Evolutionary conservation across 92 coral and sea anemone genomes (phyloP), one percentile per base, ranked within the genome.

Genomic region (Umimayanthus chanpuru): DNA sequence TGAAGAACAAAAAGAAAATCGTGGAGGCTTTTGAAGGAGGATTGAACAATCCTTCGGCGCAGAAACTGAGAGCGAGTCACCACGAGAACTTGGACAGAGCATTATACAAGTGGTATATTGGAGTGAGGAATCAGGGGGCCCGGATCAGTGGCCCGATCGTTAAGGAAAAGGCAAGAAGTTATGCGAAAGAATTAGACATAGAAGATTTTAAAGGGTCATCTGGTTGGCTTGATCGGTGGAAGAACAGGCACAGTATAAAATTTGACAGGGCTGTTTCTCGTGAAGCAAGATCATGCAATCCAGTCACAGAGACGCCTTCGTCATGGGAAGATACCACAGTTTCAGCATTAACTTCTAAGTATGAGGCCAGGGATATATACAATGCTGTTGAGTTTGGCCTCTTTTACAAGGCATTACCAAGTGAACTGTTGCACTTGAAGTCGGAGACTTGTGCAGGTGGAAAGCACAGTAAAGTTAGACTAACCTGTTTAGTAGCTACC

Each of bases 1-100:
- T 91, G 77, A 91, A 91, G 86, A 71, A 53, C 28, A 91, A 91
- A 75, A 89, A 85, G 68, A 91, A 89, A 44, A 89, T 91, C 21
- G 65, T 86, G 29, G 67, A 53, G 18, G 84, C 84, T 1, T 80
- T 80, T 32, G 70, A 80, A 30, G 84, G 84, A 10, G 84, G 84
- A 16, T 1, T 38, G 15, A 76, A 39, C 28, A 76, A 15, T 12
- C 80, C 80, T 0, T 23, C 20, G 80, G 80, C 80, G 16, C 80
- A 76, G 18, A 40, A 67, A 18, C 71, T 80, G 25, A 80, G 67
- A 56, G 39, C 71, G 5, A 29, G 84, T 38, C 67, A 28, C 56
- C 47, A 55, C 64, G 84, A 80, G 30, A 38, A 53, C 11, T 67
- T 88, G 16, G 90, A 88, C 56, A 80, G 73, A 36, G 88, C 88